These are phyloP conservation scores for Nycticebus coucang DNA, from an alignment of 2,113 vertebrate genomes.

Conservation along the genomic window DNA sequence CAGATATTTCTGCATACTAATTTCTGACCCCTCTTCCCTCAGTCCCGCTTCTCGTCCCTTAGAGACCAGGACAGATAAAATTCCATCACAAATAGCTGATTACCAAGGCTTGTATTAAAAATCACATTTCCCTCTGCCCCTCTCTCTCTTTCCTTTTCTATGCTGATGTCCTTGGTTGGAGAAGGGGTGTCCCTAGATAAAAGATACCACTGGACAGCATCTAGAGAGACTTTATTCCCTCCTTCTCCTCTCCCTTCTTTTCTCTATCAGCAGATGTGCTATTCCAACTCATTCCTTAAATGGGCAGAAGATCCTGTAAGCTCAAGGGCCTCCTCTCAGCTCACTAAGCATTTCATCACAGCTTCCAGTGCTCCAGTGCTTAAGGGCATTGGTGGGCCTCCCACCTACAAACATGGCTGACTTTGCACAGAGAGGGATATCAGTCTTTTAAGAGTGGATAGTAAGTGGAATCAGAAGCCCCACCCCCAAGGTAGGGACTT, in stretches of 20 bases:
- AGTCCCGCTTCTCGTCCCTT: slow-evolving; percentile 88
- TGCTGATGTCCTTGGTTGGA: slow-evolving; percentile 86
- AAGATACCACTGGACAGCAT: not conserved
- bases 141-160: slow-evolving; percentile 36
- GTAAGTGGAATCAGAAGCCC: slow-evolving; percentile 17
- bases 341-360: not conserved
- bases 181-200: slow-evolving; percentile 77
- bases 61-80: slow-evolving; percentile 92
- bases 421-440: fast-evolving
- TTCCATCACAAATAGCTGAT: slow-evolving; percentile 94
- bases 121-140: slow-evolving; percentile 84
- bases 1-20: slow-evolving; percentile 96
- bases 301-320: not conserved
- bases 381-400: not conserved
- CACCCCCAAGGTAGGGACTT: not conserved
- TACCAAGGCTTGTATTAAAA: slow-evolving; percentile 89
- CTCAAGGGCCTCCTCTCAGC: not conserved
- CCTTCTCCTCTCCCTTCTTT: not conserved
- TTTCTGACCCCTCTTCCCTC: slow-evolving; percentile 92
- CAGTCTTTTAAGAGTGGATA: not conserved
- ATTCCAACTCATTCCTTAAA: not conserved
- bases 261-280: not conserved
- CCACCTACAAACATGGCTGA: not conserved
- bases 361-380: not conserved
- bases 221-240: not conserved